phyloP scores from a whole-genome alignment of 2,113 vertebrate species.

The Brachyhypopomus occidentalis region DNA sequence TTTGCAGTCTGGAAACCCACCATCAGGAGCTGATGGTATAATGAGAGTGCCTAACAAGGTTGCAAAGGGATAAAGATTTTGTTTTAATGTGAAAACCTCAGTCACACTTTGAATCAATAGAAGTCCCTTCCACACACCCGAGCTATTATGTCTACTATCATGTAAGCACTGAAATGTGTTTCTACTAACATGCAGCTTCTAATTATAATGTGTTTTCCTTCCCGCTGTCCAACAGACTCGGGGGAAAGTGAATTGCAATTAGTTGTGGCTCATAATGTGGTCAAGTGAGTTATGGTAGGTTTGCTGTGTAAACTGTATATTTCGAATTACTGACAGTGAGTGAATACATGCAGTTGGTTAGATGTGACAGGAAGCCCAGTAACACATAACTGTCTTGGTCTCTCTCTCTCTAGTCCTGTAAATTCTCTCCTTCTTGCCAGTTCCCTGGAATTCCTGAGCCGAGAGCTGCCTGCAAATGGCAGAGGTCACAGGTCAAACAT shows the following conservation, averaged over 20 bases:
- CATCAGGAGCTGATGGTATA: not conserved
- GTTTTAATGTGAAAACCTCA: constrained; percentile 18
- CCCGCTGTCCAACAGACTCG: constrained; percentile 41
- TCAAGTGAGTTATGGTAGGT: constrained; percentile 51
- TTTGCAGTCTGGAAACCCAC: constrained; percentile 13
- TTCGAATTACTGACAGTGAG: too few species aligned
- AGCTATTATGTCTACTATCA: constrained; percentile 33
- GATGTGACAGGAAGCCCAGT: not conserved
- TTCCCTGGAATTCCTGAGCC: constrained; percentile 77
- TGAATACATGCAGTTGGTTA: not conserved
- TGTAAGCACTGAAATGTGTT: constrained; percentile 25
- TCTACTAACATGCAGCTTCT: constrained; percentile 48
- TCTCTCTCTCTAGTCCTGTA: constrained; percentile 41
- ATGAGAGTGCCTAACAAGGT: constrained; percentile 9
- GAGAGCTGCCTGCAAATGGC: constrained; percentile 87
- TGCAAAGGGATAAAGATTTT: constrained; percentile 28
- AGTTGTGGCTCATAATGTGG: constrained; percentile 58
- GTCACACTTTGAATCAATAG: constrained; percentile 28
- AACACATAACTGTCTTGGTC: not conserved
- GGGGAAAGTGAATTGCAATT: constrained; percentile 54
- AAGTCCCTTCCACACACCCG: constrained; percentile 20
- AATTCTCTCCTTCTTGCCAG: constrained; percentile 46
- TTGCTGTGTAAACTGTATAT: too few species aligned
- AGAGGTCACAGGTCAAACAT: constrained; percentile 93
- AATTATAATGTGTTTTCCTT: constrained; percentile 42